A percentile compares a stretch with the other conserved stretches of the same genome.
phyloP scores from a whole-genome alignment of 2,888 invertebrate genomes.

The Microctonus brassicae region DNA sequence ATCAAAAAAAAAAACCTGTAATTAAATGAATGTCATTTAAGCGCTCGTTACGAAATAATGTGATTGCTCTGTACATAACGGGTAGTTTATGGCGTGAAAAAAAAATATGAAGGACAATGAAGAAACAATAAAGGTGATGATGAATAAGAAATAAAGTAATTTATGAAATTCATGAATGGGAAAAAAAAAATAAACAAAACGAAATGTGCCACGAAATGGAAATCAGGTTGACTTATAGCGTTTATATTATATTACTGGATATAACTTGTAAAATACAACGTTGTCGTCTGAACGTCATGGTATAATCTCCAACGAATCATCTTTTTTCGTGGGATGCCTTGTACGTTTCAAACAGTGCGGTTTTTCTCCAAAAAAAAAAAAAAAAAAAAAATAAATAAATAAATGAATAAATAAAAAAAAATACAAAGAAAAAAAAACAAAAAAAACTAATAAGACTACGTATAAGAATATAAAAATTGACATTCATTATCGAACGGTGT shows the following conservation, averaged over 20 bases:
- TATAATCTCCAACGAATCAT: not conserved
- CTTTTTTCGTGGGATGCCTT: not conserved
- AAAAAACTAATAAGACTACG: constrained; percentile 16
- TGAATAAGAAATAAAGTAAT: not conserved
- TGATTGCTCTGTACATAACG: constrained; percentile 25
- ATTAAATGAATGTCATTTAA: constrained; percentile 22
- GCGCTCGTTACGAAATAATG: constrained; percentile 2
- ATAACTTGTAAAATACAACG: constrained; percentile 38
- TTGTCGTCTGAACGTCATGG: constrained; percentile 18
- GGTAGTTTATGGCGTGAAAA: constrained; percentile 16
- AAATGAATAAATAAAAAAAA: no score
- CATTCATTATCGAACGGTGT: constrained; percentile 19
- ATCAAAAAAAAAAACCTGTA: constrained; percentile 5
- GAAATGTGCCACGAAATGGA: constrained; percentile 36
- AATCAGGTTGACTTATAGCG: constrained; percentile 39
- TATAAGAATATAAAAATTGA: constrained; percentile 23
- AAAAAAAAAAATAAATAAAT: not conserved
- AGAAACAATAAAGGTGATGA: not conserved
- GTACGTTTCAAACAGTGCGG: constrained; percentile 17
- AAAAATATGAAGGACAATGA: not conserved
- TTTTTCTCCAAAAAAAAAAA: not conserved
- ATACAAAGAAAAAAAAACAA: not conserved
- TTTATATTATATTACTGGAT: constrained; percentile 45
- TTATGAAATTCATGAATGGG: constrained; percentile 14
- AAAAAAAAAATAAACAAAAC: constrained; percentile 23